A percentile compares a stretch with the other conserved stretches of the same genome.
These are phyloP conservation scores for Rhincodon typus DNA, from an alignment of 2,797 vertebrate genomes.

Conservation along the genomic window DNA sequence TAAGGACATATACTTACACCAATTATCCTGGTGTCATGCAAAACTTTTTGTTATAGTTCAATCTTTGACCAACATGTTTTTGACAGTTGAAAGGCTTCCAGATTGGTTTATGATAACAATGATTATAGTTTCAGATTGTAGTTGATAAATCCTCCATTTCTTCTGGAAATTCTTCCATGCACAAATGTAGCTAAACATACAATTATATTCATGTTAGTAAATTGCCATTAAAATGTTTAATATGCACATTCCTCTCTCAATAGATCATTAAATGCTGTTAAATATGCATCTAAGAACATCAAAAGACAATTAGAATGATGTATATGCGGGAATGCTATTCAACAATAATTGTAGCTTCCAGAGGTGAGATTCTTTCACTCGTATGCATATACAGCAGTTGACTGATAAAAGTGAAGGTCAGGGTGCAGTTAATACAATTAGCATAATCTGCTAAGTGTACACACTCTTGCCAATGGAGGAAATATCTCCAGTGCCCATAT, in stretches of 20 bases:
- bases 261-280: neutral
- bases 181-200: neutral
- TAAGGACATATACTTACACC: neutral
- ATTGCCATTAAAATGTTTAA: neutral
- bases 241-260: neutral
- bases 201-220: neutral
- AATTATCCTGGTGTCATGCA: neutral
- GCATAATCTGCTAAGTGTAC: neutral
- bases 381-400: neutral
- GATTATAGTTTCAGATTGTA: neutral
- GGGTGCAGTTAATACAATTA: no score
- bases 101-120: neutral
- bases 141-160: neutral
- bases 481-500: neutral
- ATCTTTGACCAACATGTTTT: neutral
- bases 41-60: neutral
- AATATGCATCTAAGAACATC: neutral
- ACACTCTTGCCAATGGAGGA: neutral
- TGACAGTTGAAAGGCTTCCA: neutral
- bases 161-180: neutral
- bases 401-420: neutral
- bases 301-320: neutral
- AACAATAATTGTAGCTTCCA: neutral
- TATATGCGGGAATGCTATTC: neutral
- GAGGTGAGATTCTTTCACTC: neutral